phyloP scores from a whole-genome alignment of 92 coral and sea anemone species.

The Bergia sp. region DNA sequence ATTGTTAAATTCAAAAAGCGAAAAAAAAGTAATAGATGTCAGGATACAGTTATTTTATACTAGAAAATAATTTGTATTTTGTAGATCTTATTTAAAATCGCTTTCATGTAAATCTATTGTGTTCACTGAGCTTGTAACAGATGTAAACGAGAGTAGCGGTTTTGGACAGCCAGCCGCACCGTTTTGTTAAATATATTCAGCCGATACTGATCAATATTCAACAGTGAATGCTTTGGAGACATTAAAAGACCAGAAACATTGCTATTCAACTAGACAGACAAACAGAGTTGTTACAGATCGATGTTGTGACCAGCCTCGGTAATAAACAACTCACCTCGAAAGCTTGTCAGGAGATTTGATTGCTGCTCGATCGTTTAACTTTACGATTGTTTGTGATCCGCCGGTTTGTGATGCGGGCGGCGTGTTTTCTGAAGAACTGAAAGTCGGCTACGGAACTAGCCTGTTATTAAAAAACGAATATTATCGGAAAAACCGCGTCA shows the following conservation, averaged over 20 bases:
- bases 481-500: background rate
- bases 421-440: background rate
- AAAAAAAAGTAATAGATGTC: too few relatives aligned
- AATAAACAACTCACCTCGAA: background rate
- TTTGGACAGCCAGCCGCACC: background rate
- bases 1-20: too few relatives aligned
- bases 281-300: background rate
- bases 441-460: constrained; percentile 3
- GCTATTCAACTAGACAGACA: background rate
- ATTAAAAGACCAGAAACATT: background rate
- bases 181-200: background rate
- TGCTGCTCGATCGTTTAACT: background rate
- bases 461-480: background rate
- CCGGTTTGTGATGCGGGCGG: background rate
- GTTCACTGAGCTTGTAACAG: background rate
- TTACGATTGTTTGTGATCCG: background rate
- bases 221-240: background rate
- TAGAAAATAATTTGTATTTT: too few relatives aligned
- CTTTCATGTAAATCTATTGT: too few relatives aligned
- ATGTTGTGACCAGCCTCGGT: background rate
- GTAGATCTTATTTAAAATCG: too few relatives aligned
- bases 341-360: background rate
- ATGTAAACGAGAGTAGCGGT: too few relatives aligned
- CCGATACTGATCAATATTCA: too few relatives aligned
- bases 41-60: too few relatives aligned